phyloP scores from a whole-genome alignment of 2,797 vertebrate species.

The Mycteria americana region DNA sequence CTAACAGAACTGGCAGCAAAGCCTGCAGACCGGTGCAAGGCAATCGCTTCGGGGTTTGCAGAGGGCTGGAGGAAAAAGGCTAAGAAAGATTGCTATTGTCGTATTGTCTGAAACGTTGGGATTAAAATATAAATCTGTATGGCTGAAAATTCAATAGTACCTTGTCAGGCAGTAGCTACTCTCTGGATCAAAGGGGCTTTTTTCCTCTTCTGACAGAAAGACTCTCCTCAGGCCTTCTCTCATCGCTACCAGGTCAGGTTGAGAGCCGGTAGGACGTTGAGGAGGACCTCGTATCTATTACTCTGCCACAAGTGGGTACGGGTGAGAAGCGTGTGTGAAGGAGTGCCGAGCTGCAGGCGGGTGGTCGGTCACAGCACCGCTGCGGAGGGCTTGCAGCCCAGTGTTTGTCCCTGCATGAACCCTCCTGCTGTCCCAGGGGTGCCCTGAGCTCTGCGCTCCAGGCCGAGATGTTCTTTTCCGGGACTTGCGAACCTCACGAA shows the following conservation, averaged over 20 bases:
- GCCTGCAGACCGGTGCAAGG: not conserved
- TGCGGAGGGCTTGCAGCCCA: not conserved
- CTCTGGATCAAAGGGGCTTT: not conserved
- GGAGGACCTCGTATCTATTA: not conserved
- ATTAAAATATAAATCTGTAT: not conserved
- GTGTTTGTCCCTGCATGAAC: accelerated
- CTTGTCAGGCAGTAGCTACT: not conserved
- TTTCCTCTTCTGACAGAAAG: not conserved
- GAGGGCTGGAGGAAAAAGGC: not conserved
- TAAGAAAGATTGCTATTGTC: not conserved
- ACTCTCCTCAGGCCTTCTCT: not conserved
- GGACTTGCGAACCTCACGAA: not conserved
- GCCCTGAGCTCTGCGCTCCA: not conserved
- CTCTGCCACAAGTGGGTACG: not conserved
- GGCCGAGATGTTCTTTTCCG: not conserved
- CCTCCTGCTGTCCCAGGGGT: not conserved
- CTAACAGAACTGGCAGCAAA: not conserved
- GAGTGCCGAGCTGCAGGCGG: not conserved
- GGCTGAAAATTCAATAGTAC: not conserved
- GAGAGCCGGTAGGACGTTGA: not conserved
- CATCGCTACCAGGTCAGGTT: not conserved
- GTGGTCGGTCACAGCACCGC: not conserved
- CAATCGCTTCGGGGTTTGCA: not conserved
- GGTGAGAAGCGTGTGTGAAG: not conserved
- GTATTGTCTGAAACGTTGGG: not conserved